Percentiles rank a stretch among this genome's conserved stretches.
These are phyloP conservation scores for Parascotia fuliginaria DNA, from an alignment of 2,888 invertebrate genomes.

Conservation along the genomic window DNA sequence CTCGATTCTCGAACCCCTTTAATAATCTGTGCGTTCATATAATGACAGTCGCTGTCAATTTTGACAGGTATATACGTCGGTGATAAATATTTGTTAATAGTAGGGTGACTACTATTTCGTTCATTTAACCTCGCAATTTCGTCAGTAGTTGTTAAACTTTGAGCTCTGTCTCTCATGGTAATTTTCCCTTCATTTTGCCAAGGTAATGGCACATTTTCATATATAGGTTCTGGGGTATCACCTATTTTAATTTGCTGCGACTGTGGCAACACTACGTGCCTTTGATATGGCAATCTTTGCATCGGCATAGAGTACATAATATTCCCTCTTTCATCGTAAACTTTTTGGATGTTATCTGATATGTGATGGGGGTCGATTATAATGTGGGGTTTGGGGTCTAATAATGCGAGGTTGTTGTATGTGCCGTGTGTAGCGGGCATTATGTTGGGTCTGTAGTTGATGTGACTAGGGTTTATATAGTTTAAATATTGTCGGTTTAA, in stretches of 20 bases:
- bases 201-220: slow-evolving; percentile 92
- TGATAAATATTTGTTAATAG: slow-evolving; percentile 57
- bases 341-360: slow-evolving; percentile 86
- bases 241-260: slow-evolving; percentile 69
- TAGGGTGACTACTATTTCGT: slow-evolving; percentile 70
- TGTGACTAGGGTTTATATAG: slow-evolving; percentile 68
- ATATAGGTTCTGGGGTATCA: slow-evolving; percentile 89
- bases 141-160: slow-evolving; percentile 90
- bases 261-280: slow-evolving; percentile 82
- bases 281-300: slow-evolving; percentile 72
- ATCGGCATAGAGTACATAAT: slow-evolving; percentile 88
- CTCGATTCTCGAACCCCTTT: slow-evolving; percentile 74
- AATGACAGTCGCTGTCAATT: slow-evolving; percentile 66
- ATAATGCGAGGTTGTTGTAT: slow-evolving; percentile 89
- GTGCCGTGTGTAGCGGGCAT: slow-evolving; percentile 88
- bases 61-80: slow-evolving; percentile 52
- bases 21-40: slow-evolving; percentile 79
- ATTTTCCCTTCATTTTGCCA: slow-evolving; percentile 81
- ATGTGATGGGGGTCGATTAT: slow-evolving; percentile 85
- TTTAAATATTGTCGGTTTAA: slow-evolving; percentile 80
- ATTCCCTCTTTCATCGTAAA: slow-evolving; percentile 87
- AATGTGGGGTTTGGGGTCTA: slow-evolving; percentile 82
- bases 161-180: slow-evolving; percentile 82
- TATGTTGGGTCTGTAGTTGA: slow-evolving; percentile 63
- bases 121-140: slow-evolving; percentile 83